Evolutionary conservation across 2,797 vertebrate species (phyloP).

Genomic region (Acrossocheilus fasciatus): DNA sequence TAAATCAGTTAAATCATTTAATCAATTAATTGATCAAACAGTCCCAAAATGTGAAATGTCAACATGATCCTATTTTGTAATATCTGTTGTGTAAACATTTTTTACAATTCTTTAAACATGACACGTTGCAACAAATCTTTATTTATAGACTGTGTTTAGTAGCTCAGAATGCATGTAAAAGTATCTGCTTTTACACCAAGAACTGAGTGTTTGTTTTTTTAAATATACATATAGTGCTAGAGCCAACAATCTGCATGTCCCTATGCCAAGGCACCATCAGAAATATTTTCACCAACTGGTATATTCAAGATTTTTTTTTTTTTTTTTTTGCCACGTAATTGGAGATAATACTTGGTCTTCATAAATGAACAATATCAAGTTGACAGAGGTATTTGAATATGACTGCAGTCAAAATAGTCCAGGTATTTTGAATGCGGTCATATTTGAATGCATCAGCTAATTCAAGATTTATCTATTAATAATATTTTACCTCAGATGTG

Average conservation of each 20-base stretch:
- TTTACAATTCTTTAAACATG: background rate
- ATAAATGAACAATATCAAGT: background rate
- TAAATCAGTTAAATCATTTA: too few relatives aligned
- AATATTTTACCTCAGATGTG: background rate
- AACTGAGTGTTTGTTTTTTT: background rate
- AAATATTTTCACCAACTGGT: conserved; percentile 36
- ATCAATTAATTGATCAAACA: too few relatives aligned
- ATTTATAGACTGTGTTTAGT: background rate
- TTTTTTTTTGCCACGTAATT: conserved; percentile 12
- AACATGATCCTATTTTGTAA: too few relatives aligned
- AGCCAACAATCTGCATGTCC: conserved; percentile 3
- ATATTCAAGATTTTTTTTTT: background rate
- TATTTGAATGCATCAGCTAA: background rate
- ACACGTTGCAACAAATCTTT: too few relatives aligned
- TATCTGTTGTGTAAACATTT: too few relatives aligned
- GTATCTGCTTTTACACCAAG: background rate
- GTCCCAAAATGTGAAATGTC: too few relatives aligned
- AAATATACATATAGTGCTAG: background rate
- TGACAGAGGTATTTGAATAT: background rate
- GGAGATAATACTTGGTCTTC: background rate
- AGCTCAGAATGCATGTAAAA: background rate
- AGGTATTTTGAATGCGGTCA: background rate
- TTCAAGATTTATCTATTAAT: background rate
- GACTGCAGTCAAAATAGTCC: background rate
- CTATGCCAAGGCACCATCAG: background rate